Evolutionary conservation across 1,140 invertebrate species (phyloP), one percentile per base, ranked within the genome.

Genomic region (Agraylea sexmaculata): DNA sequence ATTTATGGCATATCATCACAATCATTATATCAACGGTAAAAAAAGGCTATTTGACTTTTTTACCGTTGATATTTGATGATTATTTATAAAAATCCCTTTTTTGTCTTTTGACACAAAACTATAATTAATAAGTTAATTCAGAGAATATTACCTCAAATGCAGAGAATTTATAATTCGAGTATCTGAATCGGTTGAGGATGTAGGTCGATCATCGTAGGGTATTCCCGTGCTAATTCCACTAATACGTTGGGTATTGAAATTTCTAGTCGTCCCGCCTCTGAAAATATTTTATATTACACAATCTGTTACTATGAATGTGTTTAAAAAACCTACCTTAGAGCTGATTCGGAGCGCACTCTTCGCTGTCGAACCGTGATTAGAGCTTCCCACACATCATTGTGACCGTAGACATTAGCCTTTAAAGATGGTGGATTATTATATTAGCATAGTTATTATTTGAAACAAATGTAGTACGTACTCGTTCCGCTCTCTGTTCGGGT

Each of bases 371-470:
- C 70, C 2, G 74, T 73, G 5, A 78, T 70, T 2, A 76, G 58
- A 4, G 75, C 75, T 53, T 79, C 76, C 75, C 76, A 78, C 10
- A 80, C 69, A 47, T 78, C 75, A 30, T 71, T 70, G 11, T 65
- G 62, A 34, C 47, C 40, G 13, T 41, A 29, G 40, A 45, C 42
- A 4, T 40, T 37, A 19, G 34, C 32, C 46, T 48, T 34, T 27
- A 33, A 42, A 25, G 6, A 25, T 25, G n/a, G 6, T 25, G 6
- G n/a, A 25, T 25, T 25, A 25, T 6, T n/a, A 25, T 7, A n/a
- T 7, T 2, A 28, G 15, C 17, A 28, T 29, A 28, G n/a, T 11
- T 29, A 23, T 37, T 12, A 2, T 29, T 17, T 28, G 15, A 6
- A 38, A 37, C 4, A 16, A 27, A 10, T 6, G 17, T 4, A 23